phyloP scores from a whole-genome alignment of 2,113 vertebrate species.

The Pleuronectes platessa region DNA sequence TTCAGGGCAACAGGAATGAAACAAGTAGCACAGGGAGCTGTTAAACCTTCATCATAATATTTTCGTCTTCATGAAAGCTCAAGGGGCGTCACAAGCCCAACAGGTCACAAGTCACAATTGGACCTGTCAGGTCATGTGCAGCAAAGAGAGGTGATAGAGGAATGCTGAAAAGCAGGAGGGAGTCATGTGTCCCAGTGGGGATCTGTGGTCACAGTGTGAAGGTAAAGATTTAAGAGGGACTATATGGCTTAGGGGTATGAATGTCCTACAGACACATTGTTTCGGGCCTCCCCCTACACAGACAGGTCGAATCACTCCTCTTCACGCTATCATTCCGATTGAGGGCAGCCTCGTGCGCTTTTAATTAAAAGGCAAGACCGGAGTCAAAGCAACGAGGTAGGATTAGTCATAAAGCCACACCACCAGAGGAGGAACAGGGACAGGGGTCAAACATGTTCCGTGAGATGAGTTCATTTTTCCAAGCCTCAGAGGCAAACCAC shows the following conservation, averaged over 20 bases:
- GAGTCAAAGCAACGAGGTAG: conserved; percentile 43
- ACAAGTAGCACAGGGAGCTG: not conserved
- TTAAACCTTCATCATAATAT: conserved; percentile 7
- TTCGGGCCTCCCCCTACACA: conserved; percentile 18
- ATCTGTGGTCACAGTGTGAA: conserved; percentile 33
- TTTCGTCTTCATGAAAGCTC: conserved; percentile 15
- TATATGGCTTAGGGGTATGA: conserved; percentile 27
- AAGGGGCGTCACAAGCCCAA: conserved; percentile 1
- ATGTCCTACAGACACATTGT: conserved; percentile 47
- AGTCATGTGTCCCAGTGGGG: conserved; percentile 31
- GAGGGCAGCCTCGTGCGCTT: conserved; percentile 46
- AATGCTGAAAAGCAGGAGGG: conserved; percentile 38
- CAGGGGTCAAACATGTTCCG: conserved; percentile 48
- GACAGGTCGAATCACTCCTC: conserved; percentile 39
- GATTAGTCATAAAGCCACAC: conserved; percentile 38
- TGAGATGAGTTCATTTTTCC: conserved; percentile 48
- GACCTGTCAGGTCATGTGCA: conserved; percentile 25
- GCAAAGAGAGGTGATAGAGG: conserved; percentile 13
- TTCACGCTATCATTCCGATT: conserved; percentile 57
- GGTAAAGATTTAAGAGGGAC: conserved; percentile 40
- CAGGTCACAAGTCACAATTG: conserved; percentile 12
- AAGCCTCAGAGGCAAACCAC: conserved; percentile 38
- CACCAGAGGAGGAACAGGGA: conserved; percentile 23
- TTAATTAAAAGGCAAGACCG: conserved; percentile 65
- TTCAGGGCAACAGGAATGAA: conserved; percentile 10